Evolutionary conservation across 2,797 vertebrate genomes (phyloP), one percentile per base, ranked within the genome.

Genomic region (Enoplosus armatus): DNA sequence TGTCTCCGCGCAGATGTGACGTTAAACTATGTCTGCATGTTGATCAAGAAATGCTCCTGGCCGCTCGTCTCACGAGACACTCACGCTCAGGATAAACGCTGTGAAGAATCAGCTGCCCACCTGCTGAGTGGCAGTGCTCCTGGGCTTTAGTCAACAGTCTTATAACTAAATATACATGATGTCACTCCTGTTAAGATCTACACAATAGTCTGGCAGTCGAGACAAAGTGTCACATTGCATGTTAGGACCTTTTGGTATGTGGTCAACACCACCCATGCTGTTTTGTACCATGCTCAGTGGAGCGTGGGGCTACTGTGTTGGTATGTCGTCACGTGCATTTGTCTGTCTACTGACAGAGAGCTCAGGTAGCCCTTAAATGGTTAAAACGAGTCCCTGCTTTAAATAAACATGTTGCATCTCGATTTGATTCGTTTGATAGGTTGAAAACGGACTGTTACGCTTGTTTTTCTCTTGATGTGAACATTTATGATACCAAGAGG

Each of bases 31-130:
- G 59, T 35, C 63, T 71, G 59, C 3, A 8, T 8, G 63, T 31
- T 45, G 59, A 60, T 72, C 26, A 26, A 27, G 37, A 82, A 63
- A 26, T 8, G 56, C 54, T 50, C 41, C 45, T 15, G 54, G 62
- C 68, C 56, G 50, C 45, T 72, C 16, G 51, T 77, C 86, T 88
- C 90, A 79, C 78, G 64, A 75, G 82, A 85, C 80, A 12, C 33
- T 20, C 58, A 55, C 66, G 62, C 77, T 55, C 26, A 2, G 63
- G 76, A 63, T 45, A 18, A 63, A 51, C 64, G 31, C 60, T 69
- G 50, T 55, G 55, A 29, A 35, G n/a, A 58, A 39, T 35, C 72
- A 31, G 66, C 50, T 71, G 73, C 41, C 55, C 83, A 78, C 82
- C 77, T 70, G 80, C 86, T 78, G 86, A 61, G 37, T 71, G 80